These are phyloP conservation scores for Lordiphosa collinella DNA, from an alignment of 1,140 invertebrate species.

Conservation along the genomic window DNA sequence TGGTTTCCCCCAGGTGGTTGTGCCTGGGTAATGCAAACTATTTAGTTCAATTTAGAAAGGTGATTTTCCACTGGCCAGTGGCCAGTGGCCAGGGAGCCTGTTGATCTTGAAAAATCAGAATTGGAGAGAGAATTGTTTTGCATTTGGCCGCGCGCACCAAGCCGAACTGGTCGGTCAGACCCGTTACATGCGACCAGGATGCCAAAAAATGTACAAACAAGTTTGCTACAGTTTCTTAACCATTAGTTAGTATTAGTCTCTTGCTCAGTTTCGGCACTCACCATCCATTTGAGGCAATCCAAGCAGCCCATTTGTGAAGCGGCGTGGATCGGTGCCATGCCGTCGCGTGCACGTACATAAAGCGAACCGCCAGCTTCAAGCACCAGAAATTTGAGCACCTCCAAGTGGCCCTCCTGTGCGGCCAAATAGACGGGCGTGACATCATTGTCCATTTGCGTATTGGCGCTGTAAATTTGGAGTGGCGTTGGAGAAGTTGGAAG, in stretches of 20 bases:
- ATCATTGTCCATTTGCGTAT: slow-evolving; percentile 94
- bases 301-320: slow-evolving; percentile 93
- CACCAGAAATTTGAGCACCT: slow-evolving; percentile 90
- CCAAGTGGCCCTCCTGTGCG: slow-evolving; percentile 91
- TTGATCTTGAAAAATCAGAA: slow-evolving; percentile 39
- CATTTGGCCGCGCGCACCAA: slow-evolving; percentile 3
- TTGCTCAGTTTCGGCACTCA: slow-evolving; percentile 80
- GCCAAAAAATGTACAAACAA: slow-evolving; percentile 11
- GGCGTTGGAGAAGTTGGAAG: neutral
- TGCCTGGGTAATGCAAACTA: slow-evolving; percentile 54
- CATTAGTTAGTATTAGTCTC: neutral
- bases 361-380: slow-evolving; percentile 88
- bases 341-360: slow-evolving; percentile 88
- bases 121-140: slow-evolving; percentile 15
- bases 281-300: slow-evolving; percentile 93
- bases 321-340: slow-evolving; percentile 93
- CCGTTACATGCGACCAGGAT: slow-evolving; percentile 40
- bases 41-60: slow-evolving; percentile 78
- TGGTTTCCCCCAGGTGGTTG: slow-evolving; percentile 23
- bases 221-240: slow-evolving; percentile 13
- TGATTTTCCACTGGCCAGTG: slow-evolving; percentile 54
- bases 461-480: slow-evolving; percentile 83
- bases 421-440: slow-evolving; percentile 93
- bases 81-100: neutral
- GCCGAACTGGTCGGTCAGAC: neutral